Evolutionary conservation across 2,113 vertebrate genomes (phyloP).

Genomic region (Tiliqua scincoides): DNA sequence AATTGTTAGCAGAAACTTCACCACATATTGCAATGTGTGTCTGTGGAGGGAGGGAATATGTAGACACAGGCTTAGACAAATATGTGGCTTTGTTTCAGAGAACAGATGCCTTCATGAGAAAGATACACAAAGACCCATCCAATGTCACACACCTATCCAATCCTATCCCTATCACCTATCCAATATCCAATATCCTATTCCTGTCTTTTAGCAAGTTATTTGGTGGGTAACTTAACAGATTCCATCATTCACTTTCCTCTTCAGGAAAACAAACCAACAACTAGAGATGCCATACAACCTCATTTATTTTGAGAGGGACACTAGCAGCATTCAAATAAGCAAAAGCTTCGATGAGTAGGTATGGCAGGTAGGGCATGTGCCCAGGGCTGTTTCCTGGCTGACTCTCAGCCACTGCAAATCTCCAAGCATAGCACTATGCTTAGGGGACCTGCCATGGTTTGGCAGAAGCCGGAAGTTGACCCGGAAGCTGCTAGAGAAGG

Average conservation of each 20-base stretch:
- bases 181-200: too few relatives aligned
- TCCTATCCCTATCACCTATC: too few relatives aligned
- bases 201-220: slow-evolving; percentile 18
- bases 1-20: slow-evolving; percentile 22
- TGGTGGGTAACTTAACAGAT: too few relatives aligned
- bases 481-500: too few relatives aligned
- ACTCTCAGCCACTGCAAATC: too few relatives aligned
- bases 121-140: neutral
- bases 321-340: neutral
- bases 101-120: neutral
- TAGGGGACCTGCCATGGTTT: too few relatives aligned
- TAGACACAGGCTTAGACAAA: neutral
- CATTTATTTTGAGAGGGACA: neutral
- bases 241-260: slow-evolving; percentile 12
- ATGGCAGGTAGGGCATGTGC: too few relatives aligned
- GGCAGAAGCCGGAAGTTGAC: too few relatives aligned
- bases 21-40: neutral
- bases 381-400: too few relatives aligned
- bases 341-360: neutral
- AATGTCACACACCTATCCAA: too few relatives aligned
- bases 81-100: neutral
- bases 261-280: neutral
- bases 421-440: too few relatives aligned
- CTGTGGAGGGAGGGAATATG: neutral
- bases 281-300: neutral